Evolutionary conservation across 2,113 vertebrate species (phyloP).

Genomic region (Psittacus erithacus): DNA sequence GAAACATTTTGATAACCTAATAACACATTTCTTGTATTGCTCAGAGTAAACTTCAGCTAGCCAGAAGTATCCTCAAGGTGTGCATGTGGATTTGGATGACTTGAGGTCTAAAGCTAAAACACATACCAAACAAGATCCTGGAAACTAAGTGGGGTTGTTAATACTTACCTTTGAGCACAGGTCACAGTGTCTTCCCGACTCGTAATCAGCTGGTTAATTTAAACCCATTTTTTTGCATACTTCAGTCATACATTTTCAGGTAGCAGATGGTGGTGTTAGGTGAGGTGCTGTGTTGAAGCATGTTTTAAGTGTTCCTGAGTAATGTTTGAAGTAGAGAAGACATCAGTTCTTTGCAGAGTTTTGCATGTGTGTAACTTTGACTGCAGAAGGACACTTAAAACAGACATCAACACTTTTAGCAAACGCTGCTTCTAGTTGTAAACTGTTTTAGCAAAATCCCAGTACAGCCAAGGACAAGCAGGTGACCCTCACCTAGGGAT

Average conservation of each 20-base stretch:
- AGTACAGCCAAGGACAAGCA: neutral
- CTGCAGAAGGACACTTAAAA: neutral
- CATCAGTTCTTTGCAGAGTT: neutral
- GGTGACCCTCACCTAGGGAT: neutral
- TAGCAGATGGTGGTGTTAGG: accelerated
- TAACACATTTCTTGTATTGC: neutral
- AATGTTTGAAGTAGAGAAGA: neutral
- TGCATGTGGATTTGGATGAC: neutral
- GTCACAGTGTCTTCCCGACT: neutral
- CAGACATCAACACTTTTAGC: neutral
- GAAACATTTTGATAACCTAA: neutral
- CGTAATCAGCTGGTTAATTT: neutral
- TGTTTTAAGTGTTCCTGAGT: neutral
- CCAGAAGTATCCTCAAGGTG: neutral
- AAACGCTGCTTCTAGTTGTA: neutral
- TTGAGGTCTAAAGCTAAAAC: neutral
- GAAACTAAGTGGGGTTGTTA: neutral
- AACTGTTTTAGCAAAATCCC: neutral
- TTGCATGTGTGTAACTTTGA: neutral
- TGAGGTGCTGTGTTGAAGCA: neutral
- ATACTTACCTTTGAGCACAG: neutral
- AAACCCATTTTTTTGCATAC: neutral
- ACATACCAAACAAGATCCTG: neutral
- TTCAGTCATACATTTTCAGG: neutral
- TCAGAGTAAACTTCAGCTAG: neutral